Conservation (phyloP, 2,888 invertebrate species). For the Euzetes globulus region DNA sequence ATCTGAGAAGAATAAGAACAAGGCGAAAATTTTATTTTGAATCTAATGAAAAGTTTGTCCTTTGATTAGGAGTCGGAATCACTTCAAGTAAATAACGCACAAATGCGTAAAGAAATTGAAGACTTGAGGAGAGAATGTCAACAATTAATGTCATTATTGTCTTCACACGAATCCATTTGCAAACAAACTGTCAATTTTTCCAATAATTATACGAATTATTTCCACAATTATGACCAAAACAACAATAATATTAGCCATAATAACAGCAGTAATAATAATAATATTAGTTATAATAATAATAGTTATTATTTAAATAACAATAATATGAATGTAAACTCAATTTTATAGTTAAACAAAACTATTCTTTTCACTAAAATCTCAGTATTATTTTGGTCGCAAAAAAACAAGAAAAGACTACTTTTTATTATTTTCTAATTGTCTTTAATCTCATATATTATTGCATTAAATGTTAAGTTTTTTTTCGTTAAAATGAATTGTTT, state of each 20-base stretch:
- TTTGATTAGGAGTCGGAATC: background rate
- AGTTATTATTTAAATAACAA: background rate
- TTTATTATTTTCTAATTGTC: background rate
- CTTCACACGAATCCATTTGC: conserved; percentile 10
- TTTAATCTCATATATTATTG: background rate
- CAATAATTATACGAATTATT: background rate
- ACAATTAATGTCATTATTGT: conserved; percentile 3
- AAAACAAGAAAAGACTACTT: background rate
- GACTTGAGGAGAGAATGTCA: background rate
- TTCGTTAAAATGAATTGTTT: background rate
- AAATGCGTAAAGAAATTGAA: conserved; percentile 8
- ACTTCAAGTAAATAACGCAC: background rate
- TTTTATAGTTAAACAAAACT: background rate
- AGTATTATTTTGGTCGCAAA: conserved; percentile 3
- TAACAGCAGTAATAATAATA: background rate
- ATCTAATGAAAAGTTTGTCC: too few relatives aligned
- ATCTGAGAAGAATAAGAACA: too few relatives aligned
- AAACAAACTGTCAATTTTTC: background rate
- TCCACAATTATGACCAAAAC: background rate
- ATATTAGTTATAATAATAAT: conserved; percentile 1
- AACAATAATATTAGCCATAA: background rate
- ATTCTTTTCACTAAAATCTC: background rate
- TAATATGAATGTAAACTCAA: background rate
- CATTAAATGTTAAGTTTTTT: background rate
- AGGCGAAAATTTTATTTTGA: too few relatives aligned